phyloP scores from a whole-genome alignment of 2,113 vertebrate species.

The Xiphophorus couchianus region DNA sequence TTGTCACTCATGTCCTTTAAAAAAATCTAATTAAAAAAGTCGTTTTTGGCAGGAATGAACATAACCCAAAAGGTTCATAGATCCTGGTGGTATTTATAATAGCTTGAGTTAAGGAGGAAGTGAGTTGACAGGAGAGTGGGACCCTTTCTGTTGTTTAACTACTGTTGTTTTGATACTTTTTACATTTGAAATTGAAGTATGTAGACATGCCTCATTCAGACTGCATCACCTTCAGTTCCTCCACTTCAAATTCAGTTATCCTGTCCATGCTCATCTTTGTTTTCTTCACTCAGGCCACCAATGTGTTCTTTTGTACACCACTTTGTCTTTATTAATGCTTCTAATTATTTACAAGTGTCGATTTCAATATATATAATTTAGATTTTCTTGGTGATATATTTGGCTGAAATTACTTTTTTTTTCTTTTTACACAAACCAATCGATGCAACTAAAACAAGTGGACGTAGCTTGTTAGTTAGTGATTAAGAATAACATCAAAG shows the following conservation, averaged over 20 bases:
- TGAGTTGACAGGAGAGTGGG: no score
- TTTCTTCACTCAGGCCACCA: background rate
- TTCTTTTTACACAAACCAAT: background rate
- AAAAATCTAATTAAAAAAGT: no score
- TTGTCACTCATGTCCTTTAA: no score
- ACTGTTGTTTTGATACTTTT: no score
- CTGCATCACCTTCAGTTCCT: constrained; percentile 43
- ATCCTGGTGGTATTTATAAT: no score
- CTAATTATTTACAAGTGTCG: background rate
- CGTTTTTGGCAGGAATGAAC: no score
- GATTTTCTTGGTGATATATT: background rate
- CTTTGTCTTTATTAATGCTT: background rate
- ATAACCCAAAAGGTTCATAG: no score
- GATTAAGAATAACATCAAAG: background rate
- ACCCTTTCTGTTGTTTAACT: no score
- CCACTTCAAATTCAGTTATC: constrained; percentile 46
- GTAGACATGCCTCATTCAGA: constrained; percentile 34
- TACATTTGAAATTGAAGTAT: no score
- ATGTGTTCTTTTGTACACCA: background rate
- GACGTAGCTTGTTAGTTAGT: background rate
- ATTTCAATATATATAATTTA: background rate
- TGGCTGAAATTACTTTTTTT: background rate
- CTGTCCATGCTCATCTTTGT: constrained; percentile 28
- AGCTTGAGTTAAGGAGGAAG: no score
- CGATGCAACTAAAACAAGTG: background rate